phyloP scores from a whole-genome alignment of 2,888 invertebrate species.

The Netelia inedita region DNA sequence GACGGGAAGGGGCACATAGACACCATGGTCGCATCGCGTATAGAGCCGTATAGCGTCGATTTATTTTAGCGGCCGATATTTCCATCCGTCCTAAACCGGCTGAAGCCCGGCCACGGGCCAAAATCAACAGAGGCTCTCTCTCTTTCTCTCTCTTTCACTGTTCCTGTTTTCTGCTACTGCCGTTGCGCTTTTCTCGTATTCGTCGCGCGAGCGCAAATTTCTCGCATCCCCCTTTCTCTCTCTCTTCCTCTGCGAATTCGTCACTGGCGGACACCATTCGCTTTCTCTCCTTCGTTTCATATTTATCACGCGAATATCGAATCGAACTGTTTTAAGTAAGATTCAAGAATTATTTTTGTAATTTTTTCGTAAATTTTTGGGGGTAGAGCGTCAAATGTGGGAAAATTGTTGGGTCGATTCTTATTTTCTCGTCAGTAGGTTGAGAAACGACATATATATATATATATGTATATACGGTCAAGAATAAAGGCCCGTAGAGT shows the following conservation, averaged over 20 bases:
- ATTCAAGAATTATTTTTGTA: too few species aligned
- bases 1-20: not conserved
- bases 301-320: not conserved
- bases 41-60: slow-evolving; percentile 75
- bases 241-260: not conserved
- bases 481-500: slow-evolving; percentile 24
- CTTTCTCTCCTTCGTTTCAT: not conserved
- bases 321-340: too few species aligned
- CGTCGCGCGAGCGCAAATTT: slow-evolving; percentile 38
- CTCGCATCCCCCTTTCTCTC: slow-evolving; percentile 33
- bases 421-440: not conserved
- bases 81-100: slow-evolving; percentile 82
- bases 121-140: slow-evolving; percentile 78
- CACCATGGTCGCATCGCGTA: not conserved
- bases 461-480: not conserved
- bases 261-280: not conserved
- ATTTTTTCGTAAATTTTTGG: too few species aligned
- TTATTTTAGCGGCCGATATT: slow-evolving; percentile 85
- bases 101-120: slow-evolving; percentile 79
- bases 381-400: too few species aligned
- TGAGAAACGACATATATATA: slow-evolving; percentile 15
- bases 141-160: slow-evolving; percentile 26
- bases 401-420: too few species aligned
- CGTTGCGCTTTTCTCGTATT: slow-evolving; percentile 29
- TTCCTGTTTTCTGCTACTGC: slow-evolving; percentile 11